Evolutionary conservation across 2,797 vertebrate species (phyloP).

Genomic region (Ispidina picta): DNA sequence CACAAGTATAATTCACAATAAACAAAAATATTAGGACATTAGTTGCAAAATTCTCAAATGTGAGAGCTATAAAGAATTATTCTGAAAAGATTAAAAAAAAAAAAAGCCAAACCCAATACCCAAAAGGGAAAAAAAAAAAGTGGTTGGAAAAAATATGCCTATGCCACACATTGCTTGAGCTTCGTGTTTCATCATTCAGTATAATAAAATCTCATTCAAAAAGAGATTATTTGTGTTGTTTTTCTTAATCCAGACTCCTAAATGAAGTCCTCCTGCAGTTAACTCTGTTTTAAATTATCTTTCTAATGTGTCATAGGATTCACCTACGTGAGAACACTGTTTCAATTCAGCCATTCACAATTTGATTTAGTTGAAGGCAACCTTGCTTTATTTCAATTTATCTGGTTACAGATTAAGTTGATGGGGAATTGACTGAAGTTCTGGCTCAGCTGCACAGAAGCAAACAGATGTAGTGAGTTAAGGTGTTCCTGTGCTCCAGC

Average conservation of each 20-base stretch:
- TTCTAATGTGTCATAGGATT: constrained; percentile 1
- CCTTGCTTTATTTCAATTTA: constrained; percentile 49
- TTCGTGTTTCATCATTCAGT: background rate
- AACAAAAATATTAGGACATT: background rate
- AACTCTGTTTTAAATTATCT: constrained; percentile 26
- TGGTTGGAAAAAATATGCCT: background rate
- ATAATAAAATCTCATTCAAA: background rate
- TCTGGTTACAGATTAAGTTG: constrained; percentile 34
- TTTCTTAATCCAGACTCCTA: constrained; percentile 14
- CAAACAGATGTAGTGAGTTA: constrained; percentile 30
- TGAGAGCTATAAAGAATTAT: background rate
- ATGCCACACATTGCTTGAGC: background rate
- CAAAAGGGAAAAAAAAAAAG: background rate
- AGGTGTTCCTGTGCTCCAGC: constrained; percentile 43
- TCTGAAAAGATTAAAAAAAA: background rate
- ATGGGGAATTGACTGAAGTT: constrained; percentile 33
- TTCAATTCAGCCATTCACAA: constrained; percentile 22
- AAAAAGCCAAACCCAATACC: background rate
- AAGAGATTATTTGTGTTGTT: constrained; percentile 14
- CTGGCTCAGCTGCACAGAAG: constrained; percentile 41
- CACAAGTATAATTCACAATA: background rate
- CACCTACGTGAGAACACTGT: background rate
- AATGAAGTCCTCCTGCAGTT: constrained; percentile 31
- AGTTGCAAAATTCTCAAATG: background rate
- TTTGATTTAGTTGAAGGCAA: constrained; percentile 34